Conservation (phyloP, 2,113 vertebrate genomes). For the Neodontobutis hainanensis region DNA sequence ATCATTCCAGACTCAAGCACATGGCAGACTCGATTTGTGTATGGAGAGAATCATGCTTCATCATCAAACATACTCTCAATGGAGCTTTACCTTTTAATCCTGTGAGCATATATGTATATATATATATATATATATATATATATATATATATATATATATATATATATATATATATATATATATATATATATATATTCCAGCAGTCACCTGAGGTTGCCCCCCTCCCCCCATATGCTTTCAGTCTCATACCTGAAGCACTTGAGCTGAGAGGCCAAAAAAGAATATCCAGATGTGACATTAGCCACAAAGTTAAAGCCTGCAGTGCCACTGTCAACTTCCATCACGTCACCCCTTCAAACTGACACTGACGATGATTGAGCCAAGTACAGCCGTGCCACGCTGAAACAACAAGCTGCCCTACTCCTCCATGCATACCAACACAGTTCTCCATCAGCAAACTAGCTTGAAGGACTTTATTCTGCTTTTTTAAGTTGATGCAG, state of each 20-base stretch:
- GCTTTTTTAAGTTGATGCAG: conserved; percentile 29
- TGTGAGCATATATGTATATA: conserved; percentile 32
- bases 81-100: conserved; percentile 66
- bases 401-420: conserved; percentile 27
- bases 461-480: conserved; percentile 25
- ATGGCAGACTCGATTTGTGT: conserved; percentile 61
- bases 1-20: conserved; percentile 69
- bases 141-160: no score
- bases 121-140: conserved; percentile 11
- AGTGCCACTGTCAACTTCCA: conserved; percentile 55
- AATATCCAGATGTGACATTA: conserved; percentile 68
- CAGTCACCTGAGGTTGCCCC: conserved; percentile 26
- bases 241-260: conserved; percentile 54
- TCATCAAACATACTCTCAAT: conserved; percentile 68
- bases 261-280: conserved; percentile 34
- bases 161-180: no score
- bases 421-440: conserved; percentile 20
- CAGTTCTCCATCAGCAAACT: conserved; percentile 41
- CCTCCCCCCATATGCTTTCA: conserved; percentile 50
- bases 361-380: conserved; percentile 55
- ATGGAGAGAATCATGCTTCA: conserved; percentile 70
- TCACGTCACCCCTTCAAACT: conserved; percentile 53
- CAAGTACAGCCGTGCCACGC: conserved; percentile 54
- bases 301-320: conserved; percentile 36
- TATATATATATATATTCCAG: neutral